Percentiles rank a stretch among this genome's conserved stretches.
These are phyloP conservation scores for Lampris megalopsis DNA, from an alignment of 2,113 vertebrate genomes.

Conservation along the genomic window DNA sequence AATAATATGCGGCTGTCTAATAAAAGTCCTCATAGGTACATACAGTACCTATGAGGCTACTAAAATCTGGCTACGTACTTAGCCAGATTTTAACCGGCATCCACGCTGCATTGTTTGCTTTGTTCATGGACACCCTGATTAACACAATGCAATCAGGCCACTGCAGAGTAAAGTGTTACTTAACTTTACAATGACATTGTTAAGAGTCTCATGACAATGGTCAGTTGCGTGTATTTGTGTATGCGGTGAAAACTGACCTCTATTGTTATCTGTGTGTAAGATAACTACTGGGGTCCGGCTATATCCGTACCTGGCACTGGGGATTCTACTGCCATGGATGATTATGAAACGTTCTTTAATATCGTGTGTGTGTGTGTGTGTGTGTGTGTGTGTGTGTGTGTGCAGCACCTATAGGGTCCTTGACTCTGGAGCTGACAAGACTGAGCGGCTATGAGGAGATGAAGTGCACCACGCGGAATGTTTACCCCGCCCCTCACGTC, in stretches of 20 bases:
- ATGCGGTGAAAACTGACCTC: not conserved
- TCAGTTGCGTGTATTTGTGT: not conserved
- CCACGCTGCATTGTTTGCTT: too few species aligned
- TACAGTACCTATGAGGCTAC: too few species aligned
- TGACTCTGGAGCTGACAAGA: conserved; percentile 71
- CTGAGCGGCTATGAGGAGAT: conserved; percentile 80
- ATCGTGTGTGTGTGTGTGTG: conserved; percentile 30
- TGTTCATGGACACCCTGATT: too few species aligned
- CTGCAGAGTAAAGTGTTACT: not conserved
- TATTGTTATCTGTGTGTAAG: conserved; percentile 12
- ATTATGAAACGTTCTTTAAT: conserved; percentile 29
- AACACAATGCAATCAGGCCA: too few species aligned
- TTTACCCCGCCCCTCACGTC: conserved; percentile 74
- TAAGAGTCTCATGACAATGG: too few species aligned
- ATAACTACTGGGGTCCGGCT: conserved; percentile 17
- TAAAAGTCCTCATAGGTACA: too few species aligned
- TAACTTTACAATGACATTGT: too few species aligned
- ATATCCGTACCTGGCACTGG: conserved; percentile 43
- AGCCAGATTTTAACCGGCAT: too few species aligned
- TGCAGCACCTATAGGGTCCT: conserved; percentile 71
- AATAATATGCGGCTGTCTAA: too few species aligned
- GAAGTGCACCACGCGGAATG: conserved; percentile 65
- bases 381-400: conserved; percentile 40
- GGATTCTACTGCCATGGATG: conserved; percentile 26
- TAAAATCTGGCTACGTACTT: too few species aligned